phyloP scores from a whole-genome alignment of 2,797 vertebrate species.

The Toxotes lorentzi region DNA sequence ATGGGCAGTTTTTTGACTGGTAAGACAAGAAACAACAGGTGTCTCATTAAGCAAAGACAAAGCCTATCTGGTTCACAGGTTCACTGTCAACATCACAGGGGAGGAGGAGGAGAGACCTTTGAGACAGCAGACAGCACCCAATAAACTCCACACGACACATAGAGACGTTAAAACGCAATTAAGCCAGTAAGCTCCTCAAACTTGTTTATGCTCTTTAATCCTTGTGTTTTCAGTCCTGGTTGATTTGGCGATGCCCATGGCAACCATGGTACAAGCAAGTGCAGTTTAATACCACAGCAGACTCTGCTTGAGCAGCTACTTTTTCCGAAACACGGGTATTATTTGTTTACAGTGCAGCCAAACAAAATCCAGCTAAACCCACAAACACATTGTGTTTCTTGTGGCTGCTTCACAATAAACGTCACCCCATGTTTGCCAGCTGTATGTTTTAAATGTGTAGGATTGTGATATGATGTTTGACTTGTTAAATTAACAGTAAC shows the following conservation, averaged over 20 bases:
- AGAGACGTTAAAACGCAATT: neutral
- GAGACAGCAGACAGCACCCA: neutral
- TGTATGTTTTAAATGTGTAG: conserved; percentile 13
- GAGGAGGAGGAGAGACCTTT: neutral
- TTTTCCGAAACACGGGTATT: neutral
- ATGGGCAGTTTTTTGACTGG: neutral
- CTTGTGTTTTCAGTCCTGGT: neutral
- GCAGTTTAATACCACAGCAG: neutral
- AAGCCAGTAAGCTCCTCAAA: neutral
- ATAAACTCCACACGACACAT: neutral
- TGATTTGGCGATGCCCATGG: neutral
- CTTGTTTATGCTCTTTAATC: neutral
- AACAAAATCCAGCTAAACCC: neutral
- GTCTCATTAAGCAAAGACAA: neutral
- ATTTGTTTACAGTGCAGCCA: conserved; percentile 3
- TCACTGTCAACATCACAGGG: neutral
- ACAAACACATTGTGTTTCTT: neutral
- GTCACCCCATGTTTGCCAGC: neutral
- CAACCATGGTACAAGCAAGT: neutral
- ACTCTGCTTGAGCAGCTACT: neutral
- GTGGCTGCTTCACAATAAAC: neutral
- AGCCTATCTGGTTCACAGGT: neutral
- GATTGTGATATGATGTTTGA: neutral
- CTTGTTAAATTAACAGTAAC: conserved; percentile 5
- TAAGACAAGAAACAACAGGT: conserved; percentile 9